Base-by-base conservation (phyloP, 2,797 vertebrate genomes). In the Synaphobranchus kaupii region DNA sequence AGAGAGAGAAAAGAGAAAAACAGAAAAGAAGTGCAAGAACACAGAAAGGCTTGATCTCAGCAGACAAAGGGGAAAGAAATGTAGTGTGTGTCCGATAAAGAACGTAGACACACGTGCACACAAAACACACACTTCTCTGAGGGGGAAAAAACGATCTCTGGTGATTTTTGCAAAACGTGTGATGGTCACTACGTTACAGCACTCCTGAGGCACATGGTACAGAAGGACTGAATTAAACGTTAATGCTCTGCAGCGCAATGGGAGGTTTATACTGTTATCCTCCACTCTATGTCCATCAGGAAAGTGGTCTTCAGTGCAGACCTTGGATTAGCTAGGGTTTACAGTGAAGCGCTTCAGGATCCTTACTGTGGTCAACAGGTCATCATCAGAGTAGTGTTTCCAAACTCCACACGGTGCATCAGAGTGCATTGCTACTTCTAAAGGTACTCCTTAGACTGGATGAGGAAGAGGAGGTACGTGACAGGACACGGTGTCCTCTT, bases 401-500 rank as follows among this genome's bases (percentile, higher is more conserved):
- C 85, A 83, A 89, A 90, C 78, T 89, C 84, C 86, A 91, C 89
- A 90, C 85, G 44, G 89, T 93, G 89, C 89, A 91, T 87, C 84
- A 88, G 85, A 85, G 88, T 76, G 90, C 60, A 88, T 89, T 58
- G 89, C 31, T 88, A 86, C 71, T 63, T 83, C 4, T 52, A 86
- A 50, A 47, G 52, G 58, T 88, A 82, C 28, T 15, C 39, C 56
- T 86, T 44, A 47, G 84, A 84, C 71, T 88, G 89, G 84, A 76
- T 86, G 25, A 80, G 68, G 44, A 84, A 89, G 73, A 39, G 86
- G 85, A 84, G 80, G 78, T 87, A 48, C 63, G 89, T 89, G 91
- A 90, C 83, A 91, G 87, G 71, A 90, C 60, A 88, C 88, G 73
- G 91, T 83, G 89, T 90, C 44, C 90, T 92, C 92, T 93, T 89